These are phyloP conservation scores for Scelioninae gen. 2 DNA, from an alignment of 2,888 invertebrate species.

Conservation along the genomic window DNA sequence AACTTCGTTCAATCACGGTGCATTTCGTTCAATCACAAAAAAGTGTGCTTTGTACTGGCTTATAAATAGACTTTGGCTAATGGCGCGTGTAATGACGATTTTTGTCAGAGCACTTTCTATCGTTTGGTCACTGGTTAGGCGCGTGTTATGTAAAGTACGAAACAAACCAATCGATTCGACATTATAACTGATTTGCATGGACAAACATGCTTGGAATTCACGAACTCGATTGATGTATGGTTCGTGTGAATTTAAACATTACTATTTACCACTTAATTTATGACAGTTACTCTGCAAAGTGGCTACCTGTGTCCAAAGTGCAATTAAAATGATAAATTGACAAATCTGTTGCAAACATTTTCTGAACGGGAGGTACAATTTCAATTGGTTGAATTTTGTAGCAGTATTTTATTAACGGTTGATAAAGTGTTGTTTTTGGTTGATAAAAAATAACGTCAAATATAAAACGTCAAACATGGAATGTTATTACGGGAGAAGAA, in stretches of 20 bases:
- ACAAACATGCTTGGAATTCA: constrained; percentile 6
- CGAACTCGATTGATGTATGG: constrained; percentile 6
- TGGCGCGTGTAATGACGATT: not conserved
- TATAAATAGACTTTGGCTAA: not conserved
- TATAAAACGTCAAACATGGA: too few species aligned
- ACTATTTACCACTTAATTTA: not conserved
- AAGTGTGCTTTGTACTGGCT: not conserved
- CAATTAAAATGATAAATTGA: too few species aligned
- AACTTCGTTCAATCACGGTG: constrained; percentile 16
- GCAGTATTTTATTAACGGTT: too few species aligned
- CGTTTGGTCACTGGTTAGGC: constrained; percentile 10
- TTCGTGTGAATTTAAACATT: constrained; percentile 2
- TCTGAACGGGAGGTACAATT: too few species aligned
- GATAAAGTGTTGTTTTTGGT: too few species aligned
- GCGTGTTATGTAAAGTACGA: not conserved
- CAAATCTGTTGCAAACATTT: too few species aligned
- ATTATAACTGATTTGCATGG: constrained; percentile 15
- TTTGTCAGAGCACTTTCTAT: not conserved
- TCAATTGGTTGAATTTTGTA: too few species aligned
- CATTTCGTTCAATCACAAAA: too few species aligned
- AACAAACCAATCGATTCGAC: constrained; percentile 19
- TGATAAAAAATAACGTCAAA: too few species aligned
- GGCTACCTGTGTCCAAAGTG: too few species aligned
- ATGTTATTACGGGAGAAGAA: too few species aligned
- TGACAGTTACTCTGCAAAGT: not conserved